Base-by-base conservation (phyloP, 2,888 invertebrate species). In the Tromatobia lineatoria region DNA sequence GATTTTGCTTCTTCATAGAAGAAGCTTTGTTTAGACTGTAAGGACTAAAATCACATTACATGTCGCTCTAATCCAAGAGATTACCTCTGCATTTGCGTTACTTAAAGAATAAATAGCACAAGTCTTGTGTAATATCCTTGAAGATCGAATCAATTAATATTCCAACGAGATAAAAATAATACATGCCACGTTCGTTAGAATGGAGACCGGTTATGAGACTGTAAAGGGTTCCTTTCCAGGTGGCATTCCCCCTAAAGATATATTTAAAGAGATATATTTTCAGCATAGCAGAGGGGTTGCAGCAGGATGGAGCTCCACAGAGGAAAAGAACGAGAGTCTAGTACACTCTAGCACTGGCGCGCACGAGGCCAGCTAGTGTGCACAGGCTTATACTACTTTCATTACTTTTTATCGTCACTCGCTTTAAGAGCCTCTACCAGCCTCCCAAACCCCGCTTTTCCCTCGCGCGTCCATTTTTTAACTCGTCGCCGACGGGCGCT, bases 391-490 rank as follows among this genome's bases (percentile, higher is more conserved):
- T 92, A 90, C 90, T 91, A 91, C 91, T 92, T 91, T 92, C 91
- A 91, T 91, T 91, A 91, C 90, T 89, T 92, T 92, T 92, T 91
- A 91, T 91, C 90, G 91, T 91, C 91, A 88, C 90, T 89, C 88
- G 87, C 87, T 88, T 89, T 88, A 91, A 91, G 89, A 90, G 89
- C 87, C n/a, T 81, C 57, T 25, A 29, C 66, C 67, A 64, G 69
- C 70, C 52, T 50, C 38, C 78, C 75, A 8, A 23, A 10, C 45
- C 52, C 50, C 57, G 15, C 73, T 77, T 64, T n/a, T 59, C 70
- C 47, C 71, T 74, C 57, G 50, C 61, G 86, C 89, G 88, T 90
- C 88, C 88, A 90, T 90, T 91, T 92, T 92, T 92, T 92, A 92
- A 92, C 92, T 91, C 90, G 88, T 87, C 88, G 85, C 88, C 88